Evolutionary conservation across 1,140 invertebrate species (phyloP).

Genomic region (Drusus annulatus): DNA sequence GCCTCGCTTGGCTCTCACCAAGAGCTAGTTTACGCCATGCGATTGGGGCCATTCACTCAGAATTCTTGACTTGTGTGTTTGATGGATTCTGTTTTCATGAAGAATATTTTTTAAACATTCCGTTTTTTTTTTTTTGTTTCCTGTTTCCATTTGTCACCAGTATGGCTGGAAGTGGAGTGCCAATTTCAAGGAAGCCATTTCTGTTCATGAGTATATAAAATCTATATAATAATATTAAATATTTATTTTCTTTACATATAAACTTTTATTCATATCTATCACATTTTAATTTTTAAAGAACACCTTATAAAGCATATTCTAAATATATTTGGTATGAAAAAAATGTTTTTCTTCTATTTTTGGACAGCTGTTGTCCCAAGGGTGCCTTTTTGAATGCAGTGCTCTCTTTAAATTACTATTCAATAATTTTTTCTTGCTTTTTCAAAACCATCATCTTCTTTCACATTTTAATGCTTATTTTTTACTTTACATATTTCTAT

Average conservation of each 20-base stretch:
- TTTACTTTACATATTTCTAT: not conserved
- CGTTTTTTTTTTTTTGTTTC: conserved; percentile 71
- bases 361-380: conserved; percentile 37
- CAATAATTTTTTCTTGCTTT: not conserved
- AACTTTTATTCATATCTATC: conserved; percentile 66
- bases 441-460: not conserved
- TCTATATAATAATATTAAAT: conserved; percentile 69
- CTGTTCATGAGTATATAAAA: conserved; percentile 73
- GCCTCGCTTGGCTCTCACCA: too few relatives aligned
- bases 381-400: conserved; percentile 44
- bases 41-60: too few relatives aligned
- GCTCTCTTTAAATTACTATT: not conserved
- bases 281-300: conserved; percentile 57
- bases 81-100: too few relatives aligned
- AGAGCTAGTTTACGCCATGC: too few relatives aligned
- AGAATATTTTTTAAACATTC: conserved; percentile 44
- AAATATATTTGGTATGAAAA: conserved; percentile 44
- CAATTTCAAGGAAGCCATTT: conserved; percentile 95
- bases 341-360: conserved; percentile 37
- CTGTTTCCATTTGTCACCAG: conserved; percentile 70
- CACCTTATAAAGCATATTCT: conserved; percentile 46
- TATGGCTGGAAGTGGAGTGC: conserved; percentile 95
- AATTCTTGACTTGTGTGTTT: too few relatives aligned
- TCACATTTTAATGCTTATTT: not conserved
- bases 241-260: conserved; percentile 65